Evolutionary conservation across 37 sponge, comb jelly and placozoan genomes (phyloP), one percentile per base, ranked within the genome.

Genomic region (Hexactinellida sp.): DNA sequence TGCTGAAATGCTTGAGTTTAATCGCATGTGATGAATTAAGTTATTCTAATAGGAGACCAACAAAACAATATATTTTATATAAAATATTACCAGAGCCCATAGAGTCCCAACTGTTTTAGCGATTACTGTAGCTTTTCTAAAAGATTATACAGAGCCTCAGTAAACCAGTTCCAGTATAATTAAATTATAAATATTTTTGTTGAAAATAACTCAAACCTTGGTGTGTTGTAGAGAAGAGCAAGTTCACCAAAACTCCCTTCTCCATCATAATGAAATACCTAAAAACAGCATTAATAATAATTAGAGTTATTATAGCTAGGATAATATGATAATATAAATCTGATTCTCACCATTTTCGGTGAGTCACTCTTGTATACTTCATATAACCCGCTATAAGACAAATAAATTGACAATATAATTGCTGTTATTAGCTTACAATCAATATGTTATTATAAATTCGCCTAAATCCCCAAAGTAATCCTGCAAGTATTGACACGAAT

Each of bases 141-240:
- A 85, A 1, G 9, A 84, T 41, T 24, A 24, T 13, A 37, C 23
- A 35, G 5, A 19, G 21, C 23, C 3, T 24, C 41, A 25, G 9
- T 9, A n/a, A 85, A 3, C 7, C 9, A 9, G 28, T 85, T 21
- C 36, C 3, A 1, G 25, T 0, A 37, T 1, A 0, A 21, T 54
- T 52, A 16, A 19, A 85, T 23, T 85, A 83, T 13, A 37, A 87
- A 36, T 47, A 87, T 1, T 85, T n/a, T n/a, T 9, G 5, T 13
- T 63, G 76, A 32, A 63, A 63, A 32, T 63, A 63, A 3, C 5
- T 36, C 84, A 0, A 24, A 93, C 94, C 95, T 86, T 82, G 97
- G 97, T 21, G 97, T 96, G 87, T 96, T 96, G 91, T 96, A 96
- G 94, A 96, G 94, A 37, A 96, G 88, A 21, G 97, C 97, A 82